A percentile compares a stretch with the other conserved stretches of the same genome.
Conservation (phyloP, 2,113 vertebrate species). For the Anoplopoma fimbria region DNA sequence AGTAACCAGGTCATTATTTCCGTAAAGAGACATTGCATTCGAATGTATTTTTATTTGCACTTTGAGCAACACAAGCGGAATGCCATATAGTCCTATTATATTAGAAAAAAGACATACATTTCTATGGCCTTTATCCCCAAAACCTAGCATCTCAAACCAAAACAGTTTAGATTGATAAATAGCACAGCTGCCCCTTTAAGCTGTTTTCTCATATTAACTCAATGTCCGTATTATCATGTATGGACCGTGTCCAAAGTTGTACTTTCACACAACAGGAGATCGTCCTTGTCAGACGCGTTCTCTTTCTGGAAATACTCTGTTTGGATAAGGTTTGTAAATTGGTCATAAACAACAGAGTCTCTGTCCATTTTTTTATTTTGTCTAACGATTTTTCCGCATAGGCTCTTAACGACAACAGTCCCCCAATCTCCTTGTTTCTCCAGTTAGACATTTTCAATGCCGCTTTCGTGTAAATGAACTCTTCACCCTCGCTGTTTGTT, state of each 20-base stretch:
- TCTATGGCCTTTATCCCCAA: too few relatives aligned
- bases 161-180: too few relatives aligned
- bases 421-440: too few relatives aligned
- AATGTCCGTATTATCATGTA: not conserved
- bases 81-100: too few relatives aligned
- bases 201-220: not conserved
- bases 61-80: too few relatives aligned
- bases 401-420: not conserved
- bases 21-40: too few relatives aligned
- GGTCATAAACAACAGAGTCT: not conserved
- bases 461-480: not conserved
- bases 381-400: not conserved
- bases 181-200: not conserved
- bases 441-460: too few relatives aligned
- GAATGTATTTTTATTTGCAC: too few relatives aligned
- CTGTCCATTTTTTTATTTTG: too few relatives aligned
- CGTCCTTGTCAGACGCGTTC: not conserved
- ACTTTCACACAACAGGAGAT: not conserved
- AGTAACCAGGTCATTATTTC: too few relatives aligned
- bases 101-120: too few relatives aligned
- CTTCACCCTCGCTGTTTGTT: not conserved
- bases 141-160: too few relatives aligned
- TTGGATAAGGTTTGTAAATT: not conserved
- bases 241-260: not conserved
- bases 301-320: not conserved